Base-by-base conservation (phyloP, 2,113 vertebrate genomes). In the Coreoperca whiteheadi region DNA sequence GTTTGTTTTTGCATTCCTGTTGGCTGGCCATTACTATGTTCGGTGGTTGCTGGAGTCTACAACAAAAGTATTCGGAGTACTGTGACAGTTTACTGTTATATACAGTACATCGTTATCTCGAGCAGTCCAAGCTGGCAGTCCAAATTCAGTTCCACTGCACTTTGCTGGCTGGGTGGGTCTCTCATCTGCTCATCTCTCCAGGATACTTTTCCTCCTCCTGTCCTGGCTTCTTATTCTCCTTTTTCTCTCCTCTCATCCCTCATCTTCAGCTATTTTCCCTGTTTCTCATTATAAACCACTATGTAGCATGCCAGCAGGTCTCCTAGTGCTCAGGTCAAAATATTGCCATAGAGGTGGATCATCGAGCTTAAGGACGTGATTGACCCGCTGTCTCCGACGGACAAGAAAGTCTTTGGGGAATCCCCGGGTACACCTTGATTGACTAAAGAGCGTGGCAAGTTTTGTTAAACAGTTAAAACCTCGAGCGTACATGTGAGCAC, bases 381-480 rank as follows among this genome's bases (percentile, higher is more conserved):
- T 85, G 65, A 64, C 68, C 68, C 32, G 41, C 65, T 1, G 23
- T 67, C 64, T 73, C 61, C 0, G 20, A 60, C 11, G 48, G 51
- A 12, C 12, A 1, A 59, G 37, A 74, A 66, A 75, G 43, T 51
- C 51, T 79, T 32, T 43, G 12, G 71, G 32, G 73, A 85, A 61
- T 86, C 79, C 2, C 16, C 14, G 7, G 51, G 54, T 75, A 6
- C 61, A 34, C 75, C 75, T 81, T 53, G n/a, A 37, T 23, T 66
- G 56, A 60, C 39, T 80, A 25, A 77, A 60, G 59, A 85, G 39
- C 18, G 7, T 41, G 41, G n/a, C 66, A 8, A 16, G 48, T 81
- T 79, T 43, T 66, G 64, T 83, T 87, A 32, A 79, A 88, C 14
- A 54, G 32, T 61, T 79, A 75, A 53, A 28, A 64, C 37, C 69